phyloP scores from a whole-genome alignment of 1,140 invertebrate genomes.

The Diachasma alloeum region DNA sequence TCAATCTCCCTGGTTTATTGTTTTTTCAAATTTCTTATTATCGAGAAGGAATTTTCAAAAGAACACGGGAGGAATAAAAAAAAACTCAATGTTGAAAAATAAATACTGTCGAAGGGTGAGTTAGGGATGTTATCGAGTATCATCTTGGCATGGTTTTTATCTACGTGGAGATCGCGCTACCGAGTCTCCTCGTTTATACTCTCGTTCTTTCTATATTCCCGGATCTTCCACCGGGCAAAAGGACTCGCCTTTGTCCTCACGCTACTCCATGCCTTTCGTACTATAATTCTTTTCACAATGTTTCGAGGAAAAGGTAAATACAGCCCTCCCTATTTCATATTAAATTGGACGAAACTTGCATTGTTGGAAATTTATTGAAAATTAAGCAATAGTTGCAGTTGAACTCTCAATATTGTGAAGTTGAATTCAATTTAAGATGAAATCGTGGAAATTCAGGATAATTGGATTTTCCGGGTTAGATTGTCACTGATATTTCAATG shows the following conservation, averaged over 20 bases:
- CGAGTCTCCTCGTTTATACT: constrained; percentile 16
- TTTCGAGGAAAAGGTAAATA: neutral
- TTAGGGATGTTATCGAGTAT: constrained; percentile 26
- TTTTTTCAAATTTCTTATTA: neutral
- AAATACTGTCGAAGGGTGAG: constrained; percentile 1
- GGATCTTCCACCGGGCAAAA: constrained; percentile 18
- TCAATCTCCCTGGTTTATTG: neutral
- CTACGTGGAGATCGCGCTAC: constrained; percentile 24
- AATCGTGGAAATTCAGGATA: too few relatives aligned
- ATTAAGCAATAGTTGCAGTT: too few relatives aligned
- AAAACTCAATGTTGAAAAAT: neutral
- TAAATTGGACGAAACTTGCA: neutral
- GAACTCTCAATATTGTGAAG: too few relatives aligned
- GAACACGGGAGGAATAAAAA: neutral
- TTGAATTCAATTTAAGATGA: too few relatives aligned
- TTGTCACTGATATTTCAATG: too few relatives aligned
- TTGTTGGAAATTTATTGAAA: too few relatives aligned
- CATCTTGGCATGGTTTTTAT: constrained; percentile 31
- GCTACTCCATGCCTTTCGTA: neutral
- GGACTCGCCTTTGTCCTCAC: constrained; percentile 21
- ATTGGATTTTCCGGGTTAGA: too few relatives aligned
- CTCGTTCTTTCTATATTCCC: constrained; percentile 33
- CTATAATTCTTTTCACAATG: constrained; percentile 7
- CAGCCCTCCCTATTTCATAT: neutral
- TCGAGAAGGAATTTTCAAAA: neutral